Conservation (phyloP, 2,888 invertebrate species). For the Machimus rusticus region DNA sequence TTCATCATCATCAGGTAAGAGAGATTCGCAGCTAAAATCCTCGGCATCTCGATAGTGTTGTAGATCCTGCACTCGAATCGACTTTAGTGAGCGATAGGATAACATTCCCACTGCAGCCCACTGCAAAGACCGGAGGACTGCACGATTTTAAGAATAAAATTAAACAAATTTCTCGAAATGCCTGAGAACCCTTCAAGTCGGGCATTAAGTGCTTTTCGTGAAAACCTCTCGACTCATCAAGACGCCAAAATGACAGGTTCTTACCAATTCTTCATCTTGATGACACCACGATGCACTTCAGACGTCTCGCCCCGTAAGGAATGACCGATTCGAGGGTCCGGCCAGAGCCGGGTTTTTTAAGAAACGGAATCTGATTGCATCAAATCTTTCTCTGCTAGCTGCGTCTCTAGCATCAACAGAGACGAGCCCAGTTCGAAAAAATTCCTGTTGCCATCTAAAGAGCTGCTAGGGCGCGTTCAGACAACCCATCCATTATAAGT, state of each 20-base stretch:
- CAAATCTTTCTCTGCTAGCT: not conserved
- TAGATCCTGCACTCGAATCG: not conserved
- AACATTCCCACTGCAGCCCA: not conserved
- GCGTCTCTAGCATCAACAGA: slow-evolving; percentile 1
- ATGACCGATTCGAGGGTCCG: not conserved
- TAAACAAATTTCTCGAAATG: slow-evolving; percentile 41
- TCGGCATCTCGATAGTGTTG: not conserved
- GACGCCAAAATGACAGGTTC: slow-evolving; percentile 40
- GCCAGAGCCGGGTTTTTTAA: not conserved
- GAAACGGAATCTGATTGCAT: slow-evolving; percentile 35
- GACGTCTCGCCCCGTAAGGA: slow-evolving; percentile 26
- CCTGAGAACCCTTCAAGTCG: slow-evolving; percentile 33
- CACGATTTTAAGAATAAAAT: slow-evolving; percentile 38
- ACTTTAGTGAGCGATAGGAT: not conserved
- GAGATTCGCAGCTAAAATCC: not conserved
- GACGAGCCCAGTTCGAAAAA: not conserved
- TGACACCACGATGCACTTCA: slow-evolving; percentile 41
- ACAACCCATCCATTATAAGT: slow-evolving; percentile 7
- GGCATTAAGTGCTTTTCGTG: slow-evolving; percentile 44
- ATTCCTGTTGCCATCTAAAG: not conserved
- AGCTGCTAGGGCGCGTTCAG: not conserved
- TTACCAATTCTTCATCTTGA: slow-evolving; percentile 33
- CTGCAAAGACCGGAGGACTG: not conserved
- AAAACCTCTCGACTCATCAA: slow-evolving; percentile 43
- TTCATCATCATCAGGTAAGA: slow-evolving; percentile 54